Conservation (phyloP, 2,888 invertebrate genomes). For the Athalia circularis region DNA sequence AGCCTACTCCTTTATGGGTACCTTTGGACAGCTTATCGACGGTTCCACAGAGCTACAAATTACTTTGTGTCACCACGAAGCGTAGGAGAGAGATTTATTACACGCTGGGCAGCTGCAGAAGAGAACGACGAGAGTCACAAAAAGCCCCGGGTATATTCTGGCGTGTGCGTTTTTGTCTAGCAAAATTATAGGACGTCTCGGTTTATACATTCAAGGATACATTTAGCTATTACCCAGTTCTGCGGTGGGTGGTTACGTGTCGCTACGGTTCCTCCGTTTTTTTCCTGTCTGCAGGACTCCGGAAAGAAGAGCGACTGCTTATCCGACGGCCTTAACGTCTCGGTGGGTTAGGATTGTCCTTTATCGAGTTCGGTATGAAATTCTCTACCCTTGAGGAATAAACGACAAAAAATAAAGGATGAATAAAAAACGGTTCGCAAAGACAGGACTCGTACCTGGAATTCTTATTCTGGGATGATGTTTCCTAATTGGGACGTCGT, state of each 20-base stretch:
- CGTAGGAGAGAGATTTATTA: conserved; percentile 19
- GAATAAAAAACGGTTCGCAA: background rate
- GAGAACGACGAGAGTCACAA: background rate
- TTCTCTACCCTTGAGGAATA: background rate
- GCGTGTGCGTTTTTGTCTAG: background rate
- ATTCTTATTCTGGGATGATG: background rate
- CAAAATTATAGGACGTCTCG: background rate
- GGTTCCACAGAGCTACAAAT: background rate
- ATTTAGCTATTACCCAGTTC: conserved; percentile 15
- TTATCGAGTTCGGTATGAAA: conserved; percentile 1
- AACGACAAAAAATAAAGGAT: background rate
- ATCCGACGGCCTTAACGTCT: too few relatives aligned
- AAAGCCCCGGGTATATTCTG: background rate
- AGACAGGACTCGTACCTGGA: background rate
- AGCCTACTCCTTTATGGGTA: too few relatives aligned
- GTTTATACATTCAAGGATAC: background rate
- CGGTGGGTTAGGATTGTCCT: background rate
- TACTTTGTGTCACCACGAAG: background rate
- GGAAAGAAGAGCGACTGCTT: background rate
- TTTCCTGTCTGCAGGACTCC: background rate
- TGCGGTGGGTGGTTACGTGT: background rate
- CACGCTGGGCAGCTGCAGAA: background rate
- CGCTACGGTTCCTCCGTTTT: background rate
- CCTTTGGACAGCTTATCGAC: background rate
- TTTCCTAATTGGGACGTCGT: conserved; percentile 11